Percentiles rank a stretch among this genome's conserved stretches.
These are phyloP conservation scores for Meriones unguiculatus DNA, from an alignment of 2,113 vertebrate species.

Conservation along the genomic window DNA sequence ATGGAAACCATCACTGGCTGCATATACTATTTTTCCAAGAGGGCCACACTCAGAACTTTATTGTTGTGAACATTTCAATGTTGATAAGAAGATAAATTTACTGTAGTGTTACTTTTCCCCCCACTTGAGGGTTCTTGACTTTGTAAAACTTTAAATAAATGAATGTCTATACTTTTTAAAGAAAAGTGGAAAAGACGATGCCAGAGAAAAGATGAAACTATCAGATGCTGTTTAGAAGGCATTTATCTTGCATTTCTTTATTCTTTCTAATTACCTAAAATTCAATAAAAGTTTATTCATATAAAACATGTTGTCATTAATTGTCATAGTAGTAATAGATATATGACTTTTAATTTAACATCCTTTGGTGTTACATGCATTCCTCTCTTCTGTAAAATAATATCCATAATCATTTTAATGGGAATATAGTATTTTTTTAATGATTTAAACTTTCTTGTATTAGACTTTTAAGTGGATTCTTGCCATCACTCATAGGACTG, in stretches of 20 bases:
- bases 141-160: conserved; percentile 82
- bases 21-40: conserved; percentile 7
- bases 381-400: conserved; percentile 13
- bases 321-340: conserved; percentile 40
- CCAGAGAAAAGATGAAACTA: conserved; percentile 81
- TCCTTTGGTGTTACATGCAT: background rate
- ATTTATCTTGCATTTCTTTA: conserved; percentile 87
- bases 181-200: conserved; percentile 76
- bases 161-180: conserved; percentile 85
- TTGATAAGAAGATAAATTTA: conserved; percentile 60
- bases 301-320: conserved; percentile 82
- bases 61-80: conserved; percentile 35
- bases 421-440: conserved; percentile 6
- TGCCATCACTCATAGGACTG: background rate
- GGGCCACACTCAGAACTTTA: conserved; percentile 58
- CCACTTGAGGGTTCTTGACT: conserved; percentile 73
- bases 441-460: background rate
- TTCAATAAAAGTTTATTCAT: conserved; percentile 91
- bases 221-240: conserved; percentile 74
- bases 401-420: background rate
- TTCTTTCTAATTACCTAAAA: conserved; percentile 91
- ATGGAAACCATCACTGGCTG: conserved; percentile 12
- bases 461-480: conserved; percentile 22
- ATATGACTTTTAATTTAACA: background rate
- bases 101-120: conserved; percentile 68